Conservation (phyloP, 2,797 vertebrate species). For the Sternotherus odoratus region DNA sequence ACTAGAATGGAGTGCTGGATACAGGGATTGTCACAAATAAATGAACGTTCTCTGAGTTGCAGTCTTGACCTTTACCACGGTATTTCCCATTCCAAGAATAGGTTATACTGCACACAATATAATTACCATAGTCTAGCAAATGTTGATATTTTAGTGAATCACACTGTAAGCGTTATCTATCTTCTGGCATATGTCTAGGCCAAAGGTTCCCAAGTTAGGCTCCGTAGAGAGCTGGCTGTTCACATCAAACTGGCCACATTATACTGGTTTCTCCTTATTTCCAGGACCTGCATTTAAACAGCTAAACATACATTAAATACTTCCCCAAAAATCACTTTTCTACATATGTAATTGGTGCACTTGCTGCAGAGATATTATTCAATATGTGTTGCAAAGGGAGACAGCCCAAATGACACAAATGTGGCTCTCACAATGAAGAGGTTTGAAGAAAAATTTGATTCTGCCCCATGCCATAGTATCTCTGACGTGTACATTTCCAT, state of each 20-base stretch:
- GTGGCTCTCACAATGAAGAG: neutral
- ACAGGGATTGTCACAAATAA: neutral
- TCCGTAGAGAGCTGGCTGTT: neutral
- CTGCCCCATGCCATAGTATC: neutral
- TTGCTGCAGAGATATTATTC: neutral
- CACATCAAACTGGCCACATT: neutral
- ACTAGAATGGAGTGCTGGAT: neutral
- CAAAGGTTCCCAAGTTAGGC: neutral
- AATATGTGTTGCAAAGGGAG: neutral
- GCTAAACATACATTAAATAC: neutral
- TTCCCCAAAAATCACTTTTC: neutral
- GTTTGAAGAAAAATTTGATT: fast-evolving
- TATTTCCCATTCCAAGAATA: neutral
- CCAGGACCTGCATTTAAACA: neutral
- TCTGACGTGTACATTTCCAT: neutral
- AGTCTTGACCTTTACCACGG: neutral
- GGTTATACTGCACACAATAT: neutral
- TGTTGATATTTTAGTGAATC: neutral
- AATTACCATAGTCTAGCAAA: neutral
- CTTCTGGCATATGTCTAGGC: neutral
- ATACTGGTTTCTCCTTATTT: neutral
- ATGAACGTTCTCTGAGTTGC: neutral
- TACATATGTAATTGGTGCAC: neutral
- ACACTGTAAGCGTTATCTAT: neutral
- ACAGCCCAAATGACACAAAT: neutral